phyloP scores from a whole-genome alignment of 2,113 vertebrate genomes.

The Patagioenas fasciata region DNA sequence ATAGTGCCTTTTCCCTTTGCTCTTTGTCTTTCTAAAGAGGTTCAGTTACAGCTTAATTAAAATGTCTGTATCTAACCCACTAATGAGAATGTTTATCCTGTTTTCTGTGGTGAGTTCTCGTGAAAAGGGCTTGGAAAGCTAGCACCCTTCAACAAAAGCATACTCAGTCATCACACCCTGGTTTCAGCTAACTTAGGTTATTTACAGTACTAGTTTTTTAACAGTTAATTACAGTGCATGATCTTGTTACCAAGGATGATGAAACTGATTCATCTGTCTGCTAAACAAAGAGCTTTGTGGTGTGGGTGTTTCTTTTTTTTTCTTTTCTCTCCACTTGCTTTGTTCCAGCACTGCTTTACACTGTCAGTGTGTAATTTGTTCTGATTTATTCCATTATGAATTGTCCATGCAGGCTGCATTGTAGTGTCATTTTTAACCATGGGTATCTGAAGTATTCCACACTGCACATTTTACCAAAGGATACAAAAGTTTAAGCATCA shows the following conservation, averaged over 20 bases:
- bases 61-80: neutral
- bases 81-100: neutral
- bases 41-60: neutral
- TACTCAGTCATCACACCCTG: neutral
- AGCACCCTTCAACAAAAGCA: neutral
- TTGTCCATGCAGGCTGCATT: neutral
- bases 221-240: conserved; percentile 25
- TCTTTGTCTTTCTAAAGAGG: neutral
- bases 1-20: neutral
- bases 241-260: conserved; percentile 37
- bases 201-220: conserved; percentile 11
- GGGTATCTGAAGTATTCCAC: neutral
- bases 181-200: conserved; percentile 46
- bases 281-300: conserved; percentile 12
- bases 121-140: neutral
- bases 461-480: neutral
- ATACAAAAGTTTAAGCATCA: neutral
- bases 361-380: neutral
- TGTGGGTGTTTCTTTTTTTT: neutral
- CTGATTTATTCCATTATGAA: neutral
- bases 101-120: neutral
- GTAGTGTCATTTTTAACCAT: neutral
- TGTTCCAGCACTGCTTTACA: neutral
- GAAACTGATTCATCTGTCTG: conserved; percentile 20
- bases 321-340: neutral